These are phyloP conservation scores for Misgurnus anguillicaudatus DNA, from an alignment of 2,113 vertebrate genomes.

Conservation along the genomic window DNA sequence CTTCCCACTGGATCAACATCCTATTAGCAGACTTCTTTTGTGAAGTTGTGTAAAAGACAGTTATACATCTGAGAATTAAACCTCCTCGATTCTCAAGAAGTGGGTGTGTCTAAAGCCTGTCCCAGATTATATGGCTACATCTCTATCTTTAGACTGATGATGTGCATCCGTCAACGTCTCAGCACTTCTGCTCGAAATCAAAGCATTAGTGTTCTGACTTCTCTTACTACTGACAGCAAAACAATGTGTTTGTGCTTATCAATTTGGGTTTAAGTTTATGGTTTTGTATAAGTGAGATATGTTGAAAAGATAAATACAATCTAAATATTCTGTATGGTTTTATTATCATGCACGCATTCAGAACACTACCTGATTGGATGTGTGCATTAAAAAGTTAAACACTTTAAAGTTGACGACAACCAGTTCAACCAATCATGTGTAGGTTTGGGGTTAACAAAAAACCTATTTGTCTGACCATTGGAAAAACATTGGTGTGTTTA, in stretches of 20 bases:
- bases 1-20: conserved; percentile 4
- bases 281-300: neutral
- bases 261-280: neutral
- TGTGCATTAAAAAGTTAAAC: neutral
- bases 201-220: neutral
- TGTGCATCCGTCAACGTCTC: conserved; percentile 12
- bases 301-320: too few relatives aligned
- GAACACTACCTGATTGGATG: neutral
- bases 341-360: neutral
- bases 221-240: neutral
- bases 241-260: neutral
- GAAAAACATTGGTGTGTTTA: too few relatives aligned
- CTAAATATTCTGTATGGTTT: too few relatives aligned
- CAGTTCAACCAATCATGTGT: too few relatives aligned
- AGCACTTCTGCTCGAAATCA: conserved; percentile 27
- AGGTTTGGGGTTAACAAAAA: too few relatives aligned
- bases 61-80: conserved; percentile 34
- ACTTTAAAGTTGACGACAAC: too few relatives aligned
- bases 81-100: conserved; percentile 2
- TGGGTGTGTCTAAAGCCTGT: conserved; percentile 15
- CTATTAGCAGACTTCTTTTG: conserved; percentile 20
- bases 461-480: too few relatives aligned
- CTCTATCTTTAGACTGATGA: conserved; percentile 41
- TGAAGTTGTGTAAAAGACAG: conserved; percentile 29
- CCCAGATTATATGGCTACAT: conserved; percentile 40